phyloP scores from a whole-genome alignment of 2,113 vertebrate species.

The Ursus arctos region DNA sequence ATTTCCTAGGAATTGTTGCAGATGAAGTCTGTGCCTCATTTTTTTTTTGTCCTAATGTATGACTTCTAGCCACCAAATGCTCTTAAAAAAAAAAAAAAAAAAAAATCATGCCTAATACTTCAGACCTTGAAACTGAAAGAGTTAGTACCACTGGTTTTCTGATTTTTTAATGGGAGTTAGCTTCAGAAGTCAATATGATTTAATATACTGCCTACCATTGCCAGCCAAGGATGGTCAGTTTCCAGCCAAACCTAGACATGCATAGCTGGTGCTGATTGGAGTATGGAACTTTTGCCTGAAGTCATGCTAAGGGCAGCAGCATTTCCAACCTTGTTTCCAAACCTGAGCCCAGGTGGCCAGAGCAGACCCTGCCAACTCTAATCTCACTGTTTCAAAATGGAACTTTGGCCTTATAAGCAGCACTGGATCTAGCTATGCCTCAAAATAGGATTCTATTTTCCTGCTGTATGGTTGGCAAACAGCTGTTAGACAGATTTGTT shows the following conservation, averaged over 20 bases:
- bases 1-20: not conserved
- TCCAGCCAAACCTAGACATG: not conserved
- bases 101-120: not conserved
- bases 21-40: not conserved
- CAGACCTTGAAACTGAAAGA: not conserved
- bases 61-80: not conserved
- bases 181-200: not conserved
- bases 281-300: not conserved
- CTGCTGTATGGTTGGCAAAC: not conserved
- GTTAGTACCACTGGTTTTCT: not conserved
- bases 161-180: not conserved
- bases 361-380: not conserved
- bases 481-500: constrained; percentile 2
- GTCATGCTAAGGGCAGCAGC: not conserved
- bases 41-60: not conserved
- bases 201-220: not conserved
- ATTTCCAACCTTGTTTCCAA: constrained; percentile 10
- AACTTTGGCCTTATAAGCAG: not conserved
- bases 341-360: not conserved
- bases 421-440: not conserved
- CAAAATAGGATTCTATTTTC: not conserved
- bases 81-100: too few species aligned
- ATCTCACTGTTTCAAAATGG: not conserved
- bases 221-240: not conserved
- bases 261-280: not conserved